Percentiles rank a stretch among this genome's conserved stretches.
These are phyloP conservation scores for Drosophila subsilvestris DNA, from an alignment of 2,888 invertebrate species.

Conservation along the genomic window DNA sequence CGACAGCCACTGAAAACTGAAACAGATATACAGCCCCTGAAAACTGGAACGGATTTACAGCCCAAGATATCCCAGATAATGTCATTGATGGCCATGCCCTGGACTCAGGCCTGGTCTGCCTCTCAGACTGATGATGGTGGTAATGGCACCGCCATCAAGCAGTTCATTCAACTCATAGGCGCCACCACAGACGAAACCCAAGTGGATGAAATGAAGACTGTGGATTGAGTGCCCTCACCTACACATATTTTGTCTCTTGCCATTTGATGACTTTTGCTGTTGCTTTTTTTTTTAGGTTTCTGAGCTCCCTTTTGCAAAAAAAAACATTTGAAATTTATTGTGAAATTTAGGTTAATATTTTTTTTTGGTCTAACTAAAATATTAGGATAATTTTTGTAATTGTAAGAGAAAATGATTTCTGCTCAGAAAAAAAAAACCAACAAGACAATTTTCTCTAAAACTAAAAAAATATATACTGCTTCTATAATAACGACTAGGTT, in stretches of 20 bases:
- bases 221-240: neutral
- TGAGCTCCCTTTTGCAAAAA: neutral
- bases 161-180: neutral
- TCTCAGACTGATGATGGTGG: neutral
- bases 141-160: neutral
- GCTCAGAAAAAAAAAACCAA: too few species aligned
- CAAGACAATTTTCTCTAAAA: too few species aligned
- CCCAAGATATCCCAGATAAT: constrained; percentile 26
- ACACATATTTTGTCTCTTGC: too few species aligned
- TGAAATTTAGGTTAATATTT: neutral
- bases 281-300: neutral
- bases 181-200: neutral
- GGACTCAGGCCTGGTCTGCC: constrained; percentile 19
- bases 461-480: too few species aligned
- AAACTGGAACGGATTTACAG: neutral
- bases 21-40: too few species aligned
- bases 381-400: too few species aligned
- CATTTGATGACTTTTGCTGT: too few species aligned
- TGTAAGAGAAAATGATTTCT: too few species aligned
- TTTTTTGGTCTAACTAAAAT: neutral
- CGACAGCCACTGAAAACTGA: too few species aligned
- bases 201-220: neutral
- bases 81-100: constrained; percentile 40
- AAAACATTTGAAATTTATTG: neutral
- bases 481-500: too few species aligned